Percentiles rank a stretch among this genome's conserved stretches.
Evolutionary conservation across 2,888 invertebrate genomes (phyloP).

Genomic region (Ligdia adustata): DNA sequence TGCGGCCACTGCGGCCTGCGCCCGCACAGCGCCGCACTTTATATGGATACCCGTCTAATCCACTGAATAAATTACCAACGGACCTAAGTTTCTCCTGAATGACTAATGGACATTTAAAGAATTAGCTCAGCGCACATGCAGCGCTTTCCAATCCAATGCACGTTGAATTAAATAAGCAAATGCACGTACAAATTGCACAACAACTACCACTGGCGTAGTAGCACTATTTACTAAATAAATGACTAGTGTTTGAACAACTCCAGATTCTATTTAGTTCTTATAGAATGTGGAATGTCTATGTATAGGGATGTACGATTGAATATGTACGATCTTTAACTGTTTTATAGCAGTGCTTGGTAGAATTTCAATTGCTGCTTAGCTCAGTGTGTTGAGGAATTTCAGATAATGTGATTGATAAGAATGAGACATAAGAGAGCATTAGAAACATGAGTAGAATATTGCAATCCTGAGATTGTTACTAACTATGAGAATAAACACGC

Average conservation of each 20-base stretch:
- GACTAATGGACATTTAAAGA: constrained; percentile 70
- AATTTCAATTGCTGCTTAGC: constrained; percentile 13
- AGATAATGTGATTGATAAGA: constrained; percentile 13
- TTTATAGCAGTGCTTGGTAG: constrained; percentile 11
- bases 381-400: constrained; percentile 4
- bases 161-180: constrained; percentile 3
- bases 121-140: constrained; percentile 61
- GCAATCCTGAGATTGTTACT: too few species aligned
- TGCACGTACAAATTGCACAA: constrained; percentile 22
- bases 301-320: constrained; percentile 16
- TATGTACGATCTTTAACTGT: constrained; percentile 10
- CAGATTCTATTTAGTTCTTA: too few species aligned
- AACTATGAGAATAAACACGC: too few species aligned
- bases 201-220: background rate
- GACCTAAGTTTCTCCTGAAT: constrained; percentile 76
- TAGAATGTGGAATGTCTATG: too few species aligned
- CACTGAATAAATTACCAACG: constrained; percentile 72
- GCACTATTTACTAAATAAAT: too few species aligned
- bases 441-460: too few species aligned
- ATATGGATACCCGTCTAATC: constrained; percentile 77
- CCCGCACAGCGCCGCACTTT: constrained; percentile 68
- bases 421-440: background rate
- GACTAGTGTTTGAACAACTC: background rate
- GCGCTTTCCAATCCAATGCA: constrained; percentile 59
- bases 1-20: constrained; percentile 16